Conservation (phyloP, 2,888 invertebrate genomes). For the Cabera pusaria region DNA sequence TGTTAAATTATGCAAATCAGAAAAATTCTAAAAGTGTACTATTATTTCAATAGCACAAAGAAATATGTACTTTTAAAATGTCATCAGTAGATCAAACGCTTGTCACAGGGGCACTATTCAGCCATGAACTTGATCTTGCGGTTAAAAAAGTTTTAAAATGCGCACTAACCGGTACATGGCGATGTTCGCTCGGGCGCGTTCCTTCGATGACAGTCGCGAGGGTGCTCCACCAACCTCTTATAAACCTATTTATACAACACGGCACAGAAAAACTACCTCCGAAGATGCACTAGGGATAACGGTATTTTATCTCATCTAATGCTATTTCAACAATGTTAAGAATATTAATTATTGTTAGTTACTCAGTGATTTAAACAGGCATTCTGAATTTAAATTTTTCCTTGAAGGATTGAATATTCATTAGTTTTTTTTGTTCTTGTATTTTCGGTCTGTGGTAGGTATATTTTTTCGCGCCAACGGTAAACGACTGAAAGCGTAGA, state of each 20-base stretch:
- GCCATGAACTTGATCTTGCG: conserved; percentile 24
- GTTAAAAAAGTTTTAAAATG: conserved; percentile 40
- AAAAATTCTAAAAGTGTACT: no score
- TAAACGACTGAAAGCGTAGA: conserved; percentile 39
- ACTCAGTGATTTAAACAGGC: no score
- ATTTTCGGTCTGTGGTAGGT: conserved; percentile 29
- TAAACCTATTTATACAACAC: conserved; percentile 62
- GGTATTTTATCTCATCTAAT: conserved; percentile 10
- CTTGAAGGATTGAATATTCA: conserved; percentile 4
- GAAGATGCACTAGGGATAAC: conserved; percentile 17
- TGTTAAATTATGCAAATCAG: no score
- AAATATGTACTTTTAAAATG: conserved; percentile 21
- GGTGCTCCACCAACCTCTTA: conserved; percentile 57
- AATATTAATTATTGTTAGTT: no score
- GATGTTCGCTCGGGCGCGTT: conserved; percentile 42
- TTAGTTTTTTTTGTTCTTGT: conserved; percentile 3
- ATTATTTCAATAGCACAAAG: no score
- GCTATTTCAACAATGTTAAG: conserved; percentile 1
- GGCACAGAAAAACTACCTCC: conserved; percentile 35
- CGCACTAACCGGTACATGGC: conserved; percentile 71
- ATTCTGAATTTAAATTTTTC: no score
- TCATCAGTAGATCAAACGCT: conserved; percentile 23
- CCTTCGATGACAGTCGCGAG: conserved; percentile 46
- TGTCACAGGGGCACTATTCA: conserved; percentile 12
- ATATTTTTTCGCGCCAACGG: conserved; percentile 54